A percentile compares a stretch with the other conserved stretches of the same genome.
Evolutionary conservation across 2,113 vertebrate species (phyloP).

Genomic region (Pygoscelis antarcticus): DNA sequence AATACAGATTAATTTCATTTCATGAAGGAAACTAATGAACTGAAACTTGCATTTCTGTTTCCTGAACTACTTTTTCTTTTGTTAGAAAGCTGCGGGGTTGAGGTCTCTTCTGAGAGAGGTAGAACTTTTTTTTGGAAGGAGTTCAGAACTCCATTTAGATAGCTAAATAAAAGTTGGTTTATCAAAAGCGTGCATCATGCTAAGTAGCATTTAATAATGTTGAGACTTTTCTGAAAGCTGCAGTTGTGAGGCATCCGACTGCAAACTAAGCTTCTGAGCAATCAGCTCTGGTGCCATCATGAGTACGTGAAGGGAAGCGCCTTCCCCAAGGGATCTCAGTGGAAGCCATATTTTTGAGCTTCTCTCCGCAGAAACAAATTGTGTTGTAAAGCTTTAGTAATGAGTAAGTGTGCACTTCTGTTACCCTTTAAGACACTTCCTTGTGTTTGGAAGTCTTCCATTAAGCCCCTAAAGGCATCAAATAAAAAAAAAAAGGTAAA

Average conservation of each 20-base stretch:
- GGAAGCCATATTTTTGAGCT: neutral
- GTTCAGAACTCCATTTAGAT: neutral
- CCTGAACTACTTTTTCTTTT: neutral
- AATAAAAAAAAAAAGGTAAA: neutral
- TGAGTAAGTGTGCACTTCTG: neutral
- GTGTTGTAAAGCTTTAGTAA: neutral
- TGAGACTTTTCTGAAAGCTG: neutral
- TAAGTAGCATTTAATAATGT: neutral
- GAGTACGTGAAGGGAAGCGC: neutral
- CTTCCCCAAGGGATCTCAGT: neutral
- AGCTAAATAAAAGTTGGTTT: neutral
- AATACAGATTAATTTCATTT: neutral
- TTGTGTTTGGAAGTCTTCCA: neutral
- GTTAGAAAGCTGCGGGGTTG: neutral
- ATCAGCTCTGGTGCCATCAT: slow-evolving; percentile 27
- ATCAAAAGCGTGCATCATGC: rapidly evolving
- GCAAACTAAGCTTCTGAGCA: neutral
- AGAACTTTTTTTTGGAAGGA: neutral
- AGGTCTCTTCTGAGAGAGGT: neutral
- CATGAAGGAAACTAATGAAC: neutral
- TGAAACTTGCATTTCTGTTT: neutral
- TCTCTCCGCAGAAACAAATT: neutral
- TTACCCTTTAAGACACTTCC: neutral
- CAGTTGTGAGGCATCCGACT: neutral
- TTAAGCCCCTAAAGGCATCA: neutral